phyloP scores from a whole-genome alignment of 2,797 vertebrate species.

The Glossophaga mutica region DNA sequence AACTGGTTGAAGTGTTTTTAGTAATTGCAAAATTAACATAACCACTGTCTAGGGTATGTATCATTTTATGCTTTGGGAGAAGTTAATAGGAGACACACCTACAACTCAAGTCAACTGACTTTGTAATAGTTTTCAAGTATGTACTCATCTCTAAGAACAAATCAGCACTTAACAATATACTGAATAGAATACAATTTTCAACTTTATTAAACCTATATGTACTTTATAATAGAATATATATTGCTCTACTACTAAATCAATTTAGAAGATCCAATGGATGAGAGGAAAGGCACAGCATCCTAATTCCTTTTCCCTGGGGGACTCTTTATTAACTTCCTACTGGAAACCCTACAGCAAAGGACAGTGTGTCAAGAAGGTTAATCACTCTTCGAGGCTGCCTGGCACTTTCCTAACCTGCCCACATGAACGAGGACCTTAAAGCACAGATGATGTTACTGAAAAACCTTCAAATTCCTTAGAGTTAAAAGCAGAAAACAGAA shows the following conservation, averaged over 20 bases:
- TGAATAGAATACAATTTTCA: background rate
- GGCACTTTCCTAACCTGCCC: background rate
- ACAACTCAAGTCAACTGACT: background rate
- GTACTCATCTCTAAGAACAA: background rate
- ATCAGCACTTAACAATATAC: background rate
- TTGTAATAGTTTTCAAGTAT: conserved; percentile 22
- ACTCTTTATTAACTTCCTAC: background rate
- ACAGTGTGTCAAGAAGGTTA: background rate
- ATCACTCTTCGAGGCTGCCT: background rate
- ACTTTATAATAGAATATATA: conserved; percentile 37
- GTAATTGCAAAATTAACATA: background rate
- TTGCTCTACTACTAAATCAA: conserved; percentile 12
- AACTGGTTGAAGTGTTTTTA: background rate
- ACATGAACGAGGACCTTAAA: background rate
- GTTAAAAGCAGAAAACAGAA: background rate
- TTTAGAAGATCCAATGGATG: background rate
- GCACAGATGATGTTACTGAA: background rate
- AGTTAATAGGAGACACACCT: background rate
- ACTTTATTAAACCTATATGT: background rate
- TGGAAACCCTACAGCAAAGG: background rate
- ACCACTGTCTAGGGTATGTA: background rate
- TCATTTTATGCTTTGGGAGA: background rate
- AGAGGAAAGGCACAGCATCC: background rate
- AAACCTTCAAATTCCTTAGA: conserved; percentile 1
- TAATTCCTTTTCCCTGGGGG: background rate